Conservation (phyloP, 2,113 vertebrate species). For the Chaetops frenatus region DNA sequence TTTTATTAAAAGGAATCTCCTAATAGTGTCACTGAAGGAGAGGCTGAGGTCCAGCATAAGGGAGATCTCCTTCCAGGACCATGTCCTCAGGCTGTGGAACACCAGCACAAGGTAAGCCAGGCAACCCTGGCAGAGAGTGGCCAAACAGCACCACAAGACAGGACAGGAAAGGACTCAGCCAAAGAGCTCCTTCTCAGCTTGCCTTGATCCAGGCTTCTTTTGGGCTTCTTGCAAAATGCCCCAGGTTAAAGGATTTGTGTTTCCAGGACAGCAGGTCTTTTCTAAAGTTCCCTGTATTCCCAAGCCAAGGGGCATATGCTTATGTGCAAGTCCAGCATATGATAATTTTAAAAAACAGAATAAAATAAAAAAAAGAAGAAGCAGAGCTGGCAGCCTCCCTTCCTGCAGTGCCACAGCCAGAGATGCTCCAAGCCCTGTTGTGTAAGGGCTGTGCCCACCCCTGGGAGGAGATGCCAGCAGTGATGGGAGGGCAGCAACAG, state of each 20-base stretch:
- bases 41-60: neutral
- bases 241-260: neutral
- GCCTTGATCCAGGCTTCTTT: neutral
- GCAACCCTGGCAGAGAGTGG: neutral
- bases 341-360: neutral
- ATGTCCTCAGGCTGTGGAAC: neutral
- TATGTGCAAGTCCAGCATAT: neutral
- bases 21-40: neutral
- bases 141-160: fast-evolving
- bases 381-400: neutral
- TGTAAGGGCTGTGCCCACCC: neutral
- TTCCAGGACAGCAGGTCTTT: neutral
- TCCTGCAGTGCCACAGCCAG: neutral
- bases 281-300: neutral
- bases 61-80: neutral
- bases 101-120: neutral
- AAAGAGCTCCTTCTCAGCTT: neutral
- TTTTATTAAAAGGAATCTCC: neutral
- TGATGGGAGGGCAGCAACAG: neutral
- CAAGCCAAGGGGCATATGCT: too few species aligned
- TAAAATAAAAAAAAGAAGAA: neutral
- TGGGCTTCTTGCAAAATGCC: neutral
- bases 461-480: neutral
- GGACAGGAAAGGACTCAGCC: neutral
- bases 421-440: neutral